Percentiles rank a stretch among this genome's conserved stretches.
Conservation (phyloP, 2,797 vertebrate genomes). For the Tarsius wallacei region DNA sequence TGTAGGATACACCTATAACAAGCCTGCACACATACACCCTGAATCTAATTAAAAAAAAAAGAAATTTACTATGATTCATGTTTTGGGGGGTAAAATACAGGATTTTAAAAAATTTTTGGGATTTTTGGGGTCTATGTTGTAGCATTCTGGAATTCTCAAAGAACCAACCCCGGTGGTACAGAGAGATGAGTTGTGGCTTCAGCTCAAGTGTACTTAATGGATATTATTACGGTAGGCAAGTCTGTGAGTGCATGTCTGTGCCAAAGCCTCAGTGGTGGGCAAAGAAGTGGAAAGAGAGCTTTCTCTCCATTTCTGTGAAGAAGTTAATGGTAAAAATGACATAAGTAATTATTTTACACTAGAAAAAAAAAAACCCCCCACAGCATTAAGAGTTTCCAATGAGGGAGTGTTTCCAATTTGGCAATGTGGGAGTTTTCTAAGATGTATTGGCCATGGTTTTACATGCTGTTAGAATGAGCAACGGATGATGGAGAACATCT, state of each 20-base stretch:
- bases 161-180: background rate
- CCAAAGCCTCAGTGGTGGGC: background rate
- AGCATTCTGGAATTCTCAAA: background rate
- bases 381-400: background rate
- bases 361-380: background rate
- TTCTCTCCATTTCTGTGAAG: background rate
- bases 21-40: too few species aligned
- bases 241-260: rapidly evolving
- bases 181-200: background rate
- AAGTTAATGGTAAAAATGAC: background rate
- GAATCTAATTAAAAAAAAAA: too few species aligned
- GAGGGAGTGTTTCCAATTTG: background rate
- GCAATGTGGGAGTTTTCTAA: background rate
- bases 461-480: background rate
- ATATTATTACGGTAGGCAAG: background rate
- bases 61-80: background rate
- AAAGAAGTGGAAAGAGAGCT: background rate
- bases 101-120: background rate
- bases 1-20: too few species aligned
- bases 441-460: background rate
- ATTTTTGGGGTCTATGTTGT: background rate
- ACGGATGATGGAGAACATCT: background rate
- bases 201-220: background rate
- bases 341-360: background rate
- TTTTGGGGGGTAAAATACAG: background rate